phyloP scores from a whole-genome alignment of 2,888 invertebrate species.

The Urechis unicinctus region DNA sequence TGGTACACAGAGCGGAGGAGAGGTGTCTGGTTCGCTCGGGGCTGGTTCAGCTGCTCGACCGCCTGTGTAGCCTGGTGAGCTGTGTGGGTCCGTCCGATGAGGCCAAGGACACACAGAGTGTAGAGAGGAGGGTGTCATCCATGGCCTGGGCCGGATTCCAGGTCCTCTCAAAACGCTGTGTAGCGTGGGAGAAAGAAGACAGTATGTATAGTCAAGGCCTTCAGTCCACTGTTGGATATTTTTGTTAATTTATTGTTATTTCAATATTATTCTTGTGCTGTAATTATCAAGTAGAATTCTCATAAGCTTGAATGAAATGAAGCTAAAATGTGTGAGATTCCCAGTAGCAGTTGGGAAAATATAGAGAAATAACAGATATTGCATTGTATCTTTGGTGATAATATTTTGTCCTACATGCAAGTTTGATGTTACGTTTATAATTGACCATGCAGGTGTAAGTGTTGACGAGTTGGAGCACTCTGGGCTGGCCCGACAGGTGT shows the following conservation, averaged over 20 bases:
- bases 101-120: conserved; percentile 39
- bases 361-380: too few relatives aligned
- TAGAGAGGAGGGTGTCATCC: conserved; percentile 45
- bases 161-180: conserved; percentile 48
- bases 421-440: neutral
- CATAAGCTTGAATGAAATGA: too few relatives aligned
- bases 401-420: too few relatives aligned
- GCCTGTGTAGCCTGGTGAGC: conserved; percentile 44
- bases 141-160: conserved; percentile 52
- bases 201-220: conserved; percentile 22
- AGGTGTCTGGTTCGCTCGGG: conserved; percentile 48
- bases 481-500: conserved; percentile 48
- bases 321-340: too few relatives aligned
- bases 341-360: too few relatives aligned
- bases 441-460: neutral
- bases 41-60: conserved; percentile 46
- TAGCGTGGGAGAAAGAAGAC: conserved; percentile 49
- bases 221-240: too few relatives aligned
- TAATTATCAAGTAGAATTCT: too few relatives aligned
- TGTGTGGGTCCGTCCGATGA: conserved; percentile 23
- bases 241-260: too few relatives aligned
- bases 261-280: too few relatives aligned
- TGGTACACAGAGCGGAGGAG: conserved; percentile 40
- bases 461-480: conserved; percentile 42
- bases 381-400: too few relatives aligned